Conservation (phyloP, 2,888 invertebrate species). For the Drosophila dives region DNA sequence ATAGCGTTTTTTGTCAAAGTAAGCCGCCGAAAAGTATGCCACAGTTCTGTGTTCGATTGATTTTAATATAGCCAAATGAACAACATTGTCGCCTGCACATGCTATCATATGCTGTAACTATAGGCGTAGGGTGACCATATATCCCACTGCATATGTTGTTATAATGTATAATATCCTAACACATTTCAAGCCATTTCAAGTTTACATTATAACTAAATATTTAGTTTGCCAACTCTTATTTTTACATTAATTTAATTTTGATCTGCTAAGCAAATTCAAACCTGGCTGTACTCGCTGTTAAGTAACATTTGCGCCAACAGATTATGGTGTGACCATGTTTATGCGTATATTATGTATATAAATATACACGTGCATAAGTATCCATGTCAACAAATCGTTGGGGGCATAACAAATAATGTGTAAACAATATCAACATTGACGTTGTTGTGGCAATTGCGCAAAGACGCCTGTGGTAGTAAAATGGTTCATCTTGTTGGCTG, state of each 20-base stretch:
- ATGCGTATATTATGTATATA: constrained; percentile 1
- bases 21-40: neutral
- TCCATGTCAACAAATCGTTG: constrained; percentile 47
- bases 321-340: constrained; percentile 31
- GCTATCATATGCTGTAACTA: neutral
- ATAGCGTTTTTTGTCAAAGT: neutral
- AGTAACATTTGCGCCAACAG: constrained; percentile 1
- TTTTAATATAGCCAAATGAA: neutral
- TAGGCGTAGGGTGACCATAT: neutral
- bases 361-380: constrained; percentile 1
- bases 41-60: neutral
- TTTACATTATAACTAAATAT: neutral
- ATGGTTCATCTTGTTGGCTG: constrained; percentile 25
- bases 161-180: neutral
- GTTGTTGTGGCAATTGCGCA: constrained; percentile 8
- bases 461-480: constrained; percentile 12
- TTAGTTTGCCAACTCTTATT: neutral
- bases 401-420: constrained; percentile 38
- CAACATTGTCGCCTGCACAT: neutral
- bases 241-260: neutral
- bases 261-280: neutral
- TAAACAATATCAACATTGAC: constrained; percentile 20
- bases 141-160: neutral
- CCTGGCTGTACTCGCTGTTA: neutral
- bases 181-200: neutral